A percentile compares a stretch with the other conserved stretches of the same genome.
Evolutionary conservation across 2,797 vertebrate genomes (phyloP).

Genomic region (Mormyrus proboscirostris): DNA sequence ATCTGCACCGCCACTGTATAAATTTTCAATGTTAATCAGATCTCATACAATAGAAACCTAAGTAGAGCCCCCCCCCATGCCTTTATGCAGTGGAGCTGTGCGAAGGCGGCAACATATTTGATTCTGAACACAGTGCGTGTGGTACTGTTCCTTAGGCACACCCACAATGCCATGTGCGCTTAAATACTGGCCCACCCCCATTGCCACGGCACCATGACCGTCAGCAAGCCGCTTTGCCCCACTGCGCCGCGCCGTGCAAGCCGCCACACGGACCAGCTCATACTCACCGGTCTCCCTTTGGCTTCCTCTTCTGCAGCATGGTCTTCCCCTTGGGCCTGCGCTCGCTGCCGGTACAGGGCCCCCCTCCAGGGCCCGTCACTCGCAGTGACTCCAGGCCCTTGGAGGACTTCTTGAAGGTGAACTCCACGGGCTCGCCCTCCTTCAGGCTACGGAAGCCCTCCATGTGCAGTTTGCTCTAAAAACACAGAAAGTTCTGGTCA

Average conservation of each 20-base stretch:
- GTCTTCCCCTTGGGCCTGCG: slow-evolving; percentile 78
- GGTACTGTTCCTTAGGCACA: background rate
- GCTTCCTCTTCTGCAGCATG: slow-evolving; percentile 74
- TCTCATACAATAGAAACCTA: background rate
- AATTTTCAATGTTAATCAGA: background rate
- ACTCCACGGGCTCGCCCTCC: slow-evolving; percentile 79
- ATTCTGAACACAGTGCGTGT: background rate
- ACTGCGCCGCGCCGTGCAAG: background rate
- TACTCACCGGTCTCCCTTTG: slow-evolving; percentile 76
- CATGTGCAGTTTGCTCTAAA: slow-evolving; percentile 79
- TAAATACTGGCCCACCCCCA: background rate
- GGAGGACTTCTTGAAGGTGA: slow-evolving; percentile 80
- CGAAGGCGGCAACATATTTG: background rate
- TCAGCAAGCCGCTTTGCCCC: background rate
- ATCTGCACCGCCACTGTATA: background rate
- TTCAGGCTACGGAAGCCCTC: slow-evolving; percentile 83
- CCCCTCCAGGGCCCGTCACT: slow-evolving; percentile 77
- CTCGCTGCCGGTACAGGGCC: slow-evolving; percentile 73
- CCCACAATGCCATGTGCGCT: background rate
- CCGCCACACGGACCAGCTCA: background rate
- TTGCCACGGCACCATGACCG: background rate
- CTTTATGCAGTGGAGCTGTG: background rate
- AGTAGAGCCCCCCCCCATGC: background rate
- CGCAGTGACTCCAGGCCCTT: slow-evolving; percentile 80
- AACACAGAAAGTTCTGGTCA: slow-evolving; percentile 11